A percentile compares a stretch with the other conserved stretches of the same genome.
These are phyloP conservation scores for Epizoanthus scotinus DNA, from an alignment of 92 coral and sea anemone species.

Conservation along the genomic window DNA sequence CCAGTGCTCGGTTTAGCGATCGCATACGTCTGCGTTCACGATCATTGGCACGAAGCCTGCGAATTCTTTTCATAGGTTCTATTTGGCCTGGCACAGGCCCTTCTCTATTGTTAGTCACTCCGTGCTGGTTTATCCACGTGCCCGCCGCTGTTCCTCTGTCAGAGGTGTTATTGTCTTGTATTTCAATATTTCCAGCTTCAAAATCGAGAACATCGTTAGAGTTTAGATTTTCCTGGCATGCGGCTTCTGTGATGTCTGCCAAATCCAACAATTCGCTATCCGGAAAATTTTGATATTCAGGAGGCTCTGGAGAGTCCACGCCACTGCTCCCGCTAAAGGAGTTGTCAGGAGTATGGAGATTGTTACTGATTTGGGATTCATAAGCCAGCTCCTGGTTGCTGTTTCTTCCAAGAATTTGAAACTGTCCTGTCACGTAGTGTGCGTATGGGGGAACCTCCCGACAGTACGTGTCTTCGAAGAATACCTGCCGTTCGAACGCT, in stretches of 20 bases:
- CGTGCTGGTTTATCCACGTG: slow-evolving; percentile 63
- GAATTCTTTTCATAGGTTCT: slow-evolving; percentile 91
- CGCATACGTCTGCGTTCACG: slow-evolving; percentile 96
- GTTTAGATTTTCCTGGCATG: slow-evolving; percentile 31
- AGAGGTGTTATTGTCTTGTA: slow-evolving; percentile 39
- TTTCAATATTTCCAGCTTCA: slow-evolving; percentile 11
- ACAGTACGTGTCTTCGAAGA: slow-evolving; percentile 22
- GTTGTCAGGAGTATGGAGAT: slow-evolving; percentile 1
- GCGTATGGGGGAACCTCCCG: slow-evolving; percentile 34
- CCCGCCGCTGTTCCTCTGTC: slow-evolving; percentile 50
- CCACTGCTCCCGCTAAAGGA: slow-evolving; percentile 18
- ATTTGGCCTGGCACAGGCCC: slow-evolving; percentile 58
- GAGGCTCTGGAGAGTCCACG: slow-evolving; percentile 4
- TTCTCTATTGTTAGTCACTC: slow-evolving; percentile 48
- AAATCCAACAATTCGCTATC: slow-evolving; percentile 26
- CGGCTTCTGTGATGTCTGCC: slow-evolving; percentile 20
- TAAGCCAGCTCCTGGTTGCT: neutral
- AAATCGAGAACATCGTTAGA: slow-evolving; percentile 3
- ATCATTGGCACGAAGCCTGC: slow-evolving; percentile 99
- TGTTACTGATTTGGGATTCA: neutral
- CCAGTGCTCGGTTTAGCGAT: slow-evolving; percentile 91
- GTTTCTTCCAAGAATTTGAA: slow-evolving; percentile 11
- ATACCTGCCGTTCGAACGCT: slow-evolving; percentile 38
- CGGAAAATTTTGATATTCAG: slow-evolving; percentile 15
- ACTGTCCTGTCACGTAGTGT: slow-evolving; percentile 13